Conservation (phyloP, 2,888 invertebrate genomes). For the Colostygia pectinataria region DNA sequence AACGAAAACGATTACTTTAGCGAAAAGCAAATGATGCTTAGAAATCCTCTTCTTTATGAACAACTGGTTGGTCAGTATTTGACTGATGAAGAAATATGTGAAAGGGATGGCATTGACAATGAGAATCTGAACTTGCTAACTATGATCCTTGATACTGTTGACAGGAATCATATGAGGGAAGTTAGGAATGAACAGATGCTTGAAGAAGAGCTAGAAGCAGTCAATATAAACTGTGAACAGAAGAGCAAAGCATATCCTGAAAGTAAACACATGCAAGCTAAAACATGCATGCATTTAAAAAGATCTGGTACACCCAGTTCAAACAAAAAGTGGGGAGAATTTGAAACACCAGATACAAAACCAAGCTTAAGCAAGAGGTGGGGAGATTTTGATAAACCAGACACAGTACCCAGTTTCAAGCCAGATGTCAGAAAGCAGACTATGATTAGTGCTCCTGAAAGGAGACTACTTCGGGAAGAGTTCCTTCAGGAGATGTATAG, state of each 20-base stretch:
- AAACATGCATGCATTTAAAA: no score
- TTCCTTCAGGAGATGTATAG: slow-evolving; percentile 93
- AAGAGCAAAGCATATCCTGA: slow-evolving; percentile 24
- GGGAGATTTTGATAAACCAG: slow-evolving; percentile 82
- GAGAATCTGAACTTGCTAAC: slow-evolving; percentile 86
- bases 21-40: slow-evolving; percentile 95
- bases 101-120: slow-evolving; percentile 84
- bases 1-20: slow-evolving; percentile 91
- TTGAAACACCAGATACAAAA: slow-evolving; percentile 21
- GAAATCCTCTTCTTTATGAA: slow-evolving; percentile 95
- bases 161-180: slow-evolving; percentile 86
- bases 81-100: slow-evolving; percentile 88
- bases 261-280: slow-evolving; percentile 8
- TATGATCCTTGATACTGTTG: slow-evolving; percentile 91
- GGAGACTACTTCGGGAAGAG: slow-evolving; percentile 88
- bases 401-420: slow-evolving; percentile 53
- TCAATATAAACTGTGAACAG: slow-evolving; percentile 38
- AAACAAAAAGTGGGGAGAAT: slow-evolving; percentile 21
- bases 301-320: slow-evolving; percentile 1
- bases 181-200: slow-evolving; percentile 84
- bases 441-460: slow-evolving; percentile 82
- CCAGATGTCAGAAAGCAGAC: slow-evolving; percentile 58
- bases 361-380: slow-evolving; percentile 56
- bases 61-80: slow-evolving; percentile 94
- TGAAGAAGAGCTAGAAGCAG: slow-evolving; percentile 78